Base-by-base conservation (phyloP, 2,888 invertebrate genomes). In the Melieria omissa region DNA sequence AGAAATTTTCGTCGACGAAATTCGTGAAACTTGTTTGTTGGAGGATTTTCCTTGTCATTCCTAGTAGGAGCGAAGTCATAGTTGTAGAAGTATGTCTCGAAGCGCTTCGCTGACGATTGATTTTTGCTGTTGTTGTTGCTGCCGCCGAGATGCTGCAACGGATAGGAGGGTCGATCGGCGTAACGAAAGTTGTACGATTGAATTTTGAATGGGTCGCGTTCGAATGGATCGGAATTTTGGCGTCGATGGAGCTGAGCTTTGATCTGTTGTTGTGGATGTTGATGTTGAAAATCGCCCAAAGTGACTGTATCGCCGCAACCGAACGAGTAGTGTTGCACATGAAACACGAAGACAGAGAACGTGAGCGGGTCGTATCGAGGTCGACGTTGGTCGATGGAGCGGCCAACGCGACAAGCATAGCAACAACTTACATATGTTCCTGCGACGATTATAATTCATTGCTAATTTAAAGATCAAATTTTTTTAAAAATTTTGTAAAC, bases 101-200 rank as follows among this genome's bases (percentile, higher is more conserved):
- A 81, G 42, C 67, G 67, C 46, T 76, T 71, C 7, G 44, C 62
- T 8, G 70, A 12, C 4, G 72, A 41, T 16, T 29, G 49, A 47
- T 54, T 70, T 8, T 4, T 66, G n/a, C 64, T 66, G 1, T 41
- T 44, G 4, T 42, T 65, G 52, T n/a, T 54, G 47, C 72, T 70
- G 62, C 46, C 66, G 4, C 6, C 66, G 0, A 79, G 72, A 5
- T 77, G 74, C 66, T 77, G 78, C 46, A 79, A n/a, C 3, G 75
- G 70, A 64, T 76, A 79, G 29, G 52, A 47, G 1, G 84, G 84
- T 10, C 80, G 75, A 0, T 84, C 83, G 41, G 85, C 85, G 73
- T 85, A 85, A 4, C 77, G 84, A 73, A 85, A 85, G 64, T 82
- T 84, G 62, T 81, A 82, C 55, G 85, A 85, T 61, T 85, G 81